These are phyloP conservation scores for Psylliodes chrysocephalus DNA, from an alignment of 2,888 invertebrate genomes.

Conservation along the genomic window DNA sequence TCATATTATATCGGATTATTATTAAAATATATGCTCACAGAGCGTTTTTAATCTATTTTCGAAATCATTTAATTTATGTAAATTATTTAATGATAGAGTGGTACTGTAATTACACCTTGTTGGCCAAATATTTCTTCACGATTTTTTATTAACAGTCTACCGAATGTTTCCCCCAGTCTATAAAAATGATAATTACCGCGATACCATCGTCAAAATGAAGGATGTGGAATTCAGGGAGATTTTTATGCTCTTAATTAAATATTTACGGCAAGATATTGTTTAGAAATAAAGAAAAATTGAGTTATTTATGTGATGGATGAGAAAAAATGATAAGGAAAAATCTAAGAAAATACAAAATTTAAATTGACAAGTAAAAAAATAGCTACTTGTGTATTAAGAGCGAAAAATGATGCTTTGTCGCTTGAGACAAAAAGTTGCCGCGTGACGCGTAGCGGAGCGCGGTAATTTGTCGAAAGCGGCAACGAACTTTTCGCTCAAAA, in stretches of 20 bases:
- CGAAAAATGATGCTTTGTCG: no score
- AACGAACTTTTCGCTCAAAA: no score
- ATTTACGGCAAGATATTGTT: constrained; percentile 2
- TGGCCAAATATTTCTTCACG: constrained; percentile 49
- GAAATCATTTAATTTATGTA: constrained; percentile 52
- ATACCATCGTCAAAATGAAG: constrained; percentile 27
- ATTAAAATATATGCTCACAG: constrained; percentile 49
- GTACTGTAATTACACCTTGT: constrained; percentile 47
- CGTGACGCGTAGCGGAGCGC: no score
- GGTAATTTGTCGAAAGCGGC: no score
- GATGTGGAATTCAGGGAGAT: constrained; percentile 22
- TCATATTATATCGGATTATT: constrained; percentile 37
- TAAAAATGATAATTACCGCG: constrained; percentile 37
- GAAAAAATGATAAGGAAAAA: not conserved
- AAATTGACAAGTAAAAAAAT: no score
- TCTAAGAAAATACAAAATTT: no score
- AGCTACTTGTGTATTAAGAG: no score
- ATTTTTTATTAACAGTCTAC: constrained; percentile 29
- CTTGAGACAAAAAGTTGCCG: no score
- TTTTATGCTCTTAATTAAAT: constrained; percentile 1
- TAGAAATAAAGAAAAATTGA: constrained; percentile 2
- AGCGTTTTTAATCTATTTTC: constrained; percentile 47
- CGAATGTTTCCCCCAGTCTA: constrained; percentile 31
- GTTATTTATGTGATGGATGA: constrained; percentile 1
- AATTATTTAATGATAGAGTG: constrained; percentile 52